A percentile compares a stretch with the other conserved stretches of the same genome.
phyloP scores from a whole-genome alignment of 2,113 vertebrate species.

The Hippocampus abdominalis region DNA sequence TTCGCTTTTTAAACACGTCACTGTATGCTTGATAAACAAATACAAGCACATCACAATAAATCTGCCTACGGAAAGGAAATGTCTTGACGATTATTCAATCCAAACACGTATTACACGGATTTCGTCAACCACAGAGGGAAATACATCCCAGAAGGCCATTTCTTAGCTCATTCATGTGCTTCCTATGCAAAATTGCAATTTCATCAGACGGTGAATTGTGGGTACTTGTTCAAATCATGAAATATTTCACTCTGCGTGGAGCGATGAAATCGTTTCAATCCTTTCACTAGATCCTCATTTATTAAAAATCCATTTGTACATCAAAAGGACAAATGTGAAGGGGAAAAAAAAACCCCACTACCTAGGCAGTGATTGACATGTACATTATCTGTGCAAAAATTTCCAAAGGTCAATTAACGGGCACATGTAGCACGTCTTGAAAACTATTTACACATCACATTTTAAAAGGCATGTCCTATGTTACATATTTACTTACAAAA shows the following conservation, averaged over 20 bases:
- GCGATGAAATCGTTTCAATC: neutral
- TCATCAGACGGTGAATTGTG: neutral
- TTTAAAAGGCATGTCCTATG: slow-evolving; percentile 34
- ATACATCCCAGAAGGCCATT: neutral
- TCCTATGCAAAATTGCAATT: neutral
- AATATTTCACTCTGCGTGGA: neutral
- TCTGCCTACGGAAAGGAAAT: neutral
- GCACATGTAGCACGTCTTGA: slow-evolving; percentile 27
- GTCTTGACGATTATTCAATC: neutral
- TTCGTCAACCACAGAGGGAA: neutral
- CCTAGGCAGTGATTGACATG: neutral
- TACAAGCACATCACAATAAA: neutral
- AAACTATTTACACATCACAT: slow-evolving; percentile 56
- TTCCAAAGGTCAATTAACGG: slow-evolving; percentile 44
- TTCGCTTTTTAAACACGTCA: neutral
- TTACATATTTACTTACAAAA: slow-evolving; percentile 17
- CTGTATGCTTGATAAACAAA: neutral
- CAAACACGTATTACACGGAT: neutral
- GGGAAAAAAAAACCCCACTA: neutral
- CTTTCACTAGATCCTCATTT: neutral
- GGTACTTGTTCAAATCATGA: neutral
- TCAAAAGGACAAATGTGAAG: neutral
- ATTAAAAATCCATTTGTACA: neutral
- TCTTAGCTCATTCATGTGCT: neutral
- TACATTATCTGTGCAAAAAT: slow-evolving; percentile 39